Conservation (phyloP, 1,140 invertebrate species). For the Vanessa atalanta region DNA sequence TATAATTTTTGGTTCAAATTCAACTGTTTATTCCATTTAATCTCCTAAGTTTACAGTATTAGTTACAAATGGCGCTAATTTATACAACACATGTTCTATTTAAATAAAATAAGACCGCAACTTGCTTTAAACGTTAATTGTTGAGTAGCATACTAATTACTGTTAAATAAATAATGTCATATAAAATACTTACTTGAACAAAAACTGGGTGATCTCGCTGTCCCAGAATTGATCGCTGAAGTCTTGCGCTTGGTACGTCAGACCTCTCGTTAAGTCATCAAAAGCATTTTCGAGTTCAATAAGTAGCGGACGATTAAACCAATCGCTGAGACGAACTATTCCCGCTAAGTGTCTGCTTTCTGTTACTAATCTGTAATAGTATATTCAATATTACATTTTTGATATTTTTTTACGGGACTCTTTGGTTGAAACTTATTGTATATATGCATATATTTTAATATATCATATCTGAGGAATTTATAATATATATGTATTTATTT, state of each 20-base stretch:
- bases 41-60: no score
- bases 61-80: no score
- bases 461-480: no score
- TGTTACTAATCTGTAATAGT: slow-evolving; percentile 82
- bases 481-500: no score
- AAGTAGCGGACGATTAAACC: slow-evolving; percentile 87
- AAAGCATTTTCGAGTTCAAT: slow-evolving; percentile 86
- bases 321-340: slow-evolving; percentile 87
- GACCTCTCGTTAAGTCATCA: slow-evolving; percentile 86
- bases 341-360: slow-evolving; percentile 82
- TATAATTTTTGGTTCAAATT: no score
- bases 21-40: no score
- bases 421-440: no score
- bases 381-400: not conserved
- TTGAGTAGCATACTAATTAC: not conserved
- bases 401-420: no score
- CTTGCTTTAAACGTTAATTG: no score
- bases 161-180: not conserved
- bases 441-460: no score
- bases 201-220: slow-evolving; percentile 88
- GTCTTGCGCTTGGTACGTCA: slow-evolving; percentile 86
- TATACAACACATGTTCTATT: no score
- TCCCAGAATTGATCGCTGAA: slow-evolving; percentile 87
- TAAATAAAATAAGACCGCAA: no score
- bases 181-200: slow-evolving; percentile 82